Conservation (phyloP, 2,113 vertebrate genomes). For the Daubentonia madagascariensis region DNA sequence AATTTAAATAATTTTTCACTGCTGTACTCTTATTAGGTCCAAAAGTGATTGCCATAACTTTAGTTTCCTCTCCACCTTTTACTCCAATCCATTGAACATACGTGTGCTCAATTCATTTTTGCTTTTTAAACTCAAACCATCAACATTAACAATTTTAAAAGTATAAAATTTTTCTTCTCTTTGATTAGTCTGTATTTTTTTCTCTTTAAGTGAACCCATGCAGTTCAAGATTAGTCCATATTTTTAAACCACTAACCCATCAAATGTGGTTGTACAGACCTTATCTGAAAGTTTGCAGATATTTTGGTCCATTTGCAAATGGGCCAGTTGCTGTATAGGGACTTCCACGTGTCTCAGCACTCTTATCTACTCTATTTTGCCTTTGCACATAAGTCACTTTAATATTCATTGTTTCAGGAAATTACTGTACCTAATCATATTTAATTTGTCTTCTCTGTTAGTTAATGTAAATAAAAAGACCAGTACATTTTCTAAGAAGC, state of each 20-base stretch:
- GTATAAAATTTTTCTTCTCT: neutral
- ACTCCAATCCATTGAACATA: neutral
- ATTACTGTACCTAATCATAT: neutral
- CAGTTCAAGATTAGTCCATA: no score
- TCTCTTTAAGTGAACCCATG: no score
- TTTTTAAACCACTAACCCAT: neutral
- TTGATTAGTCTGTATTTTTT: neutral
- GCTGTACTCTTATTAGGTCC: neutral
- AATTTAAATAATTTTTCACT: neutral
- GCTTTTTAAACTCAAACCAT: neutral
- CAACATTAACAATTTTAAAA: neutral
- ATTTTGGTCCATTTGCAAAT: no score
- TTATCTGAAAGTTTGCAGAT: no score
- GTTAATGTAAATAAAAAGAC: slow-evolving; percentile 5
- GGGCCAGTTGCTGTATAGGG: no score
- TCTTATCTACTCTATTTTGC: neutral
- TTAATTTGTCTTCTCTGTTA: neutral
- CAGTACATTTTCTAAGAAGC: neutral
- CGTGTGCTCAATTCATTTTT: no score
- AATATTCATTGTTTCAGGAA: neutral
- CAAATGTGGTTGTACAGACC: neutral
- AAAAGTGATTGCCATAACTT: neutral
- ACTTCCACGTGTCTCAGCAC: neutral
- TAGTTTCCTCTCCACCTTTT: neutral
- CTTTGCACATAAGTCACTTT: no score